These are phyloP conservation scores for Catonia carolina DNA, from an alignment of 2,888 invertebrate genomes.

Conservation along the genomic window DNA sequence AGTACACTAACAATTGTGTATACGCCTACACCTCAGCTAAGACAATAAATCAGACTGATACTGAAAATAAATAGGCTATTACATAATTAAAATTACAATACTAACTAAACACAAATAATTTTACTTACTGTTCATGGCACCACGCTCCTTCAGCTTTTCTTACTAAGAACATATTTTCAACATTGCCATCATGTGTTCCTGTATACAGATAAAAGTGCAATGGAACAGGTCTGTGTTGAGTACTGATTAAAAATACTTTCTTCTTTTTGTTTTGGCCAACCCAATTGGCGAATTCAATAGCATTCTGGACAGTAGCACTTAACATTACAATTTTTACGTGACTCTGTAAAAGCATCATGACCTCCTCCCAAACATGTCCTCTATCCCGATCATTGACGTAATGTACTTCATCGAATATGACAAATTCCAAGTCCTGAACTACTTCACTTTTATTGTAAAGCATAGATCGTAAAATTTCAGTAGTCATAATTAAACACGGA, in stretches of 20 bases:
- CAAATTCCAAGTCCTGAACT: slow-evolving; percentile 93
- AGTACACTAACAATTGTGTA: no score
- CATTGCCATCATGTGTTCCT: slow-evolving; percentile 67
- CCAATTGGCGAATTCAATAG: slow-evolving; percentile 92
- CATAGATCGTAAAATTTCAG: slow-evolving; percentile 86
- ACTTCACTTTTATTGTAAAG: slow-evolving; percentile 72
- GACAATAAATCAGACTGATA: no score
- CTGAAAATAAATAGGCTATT: no score
- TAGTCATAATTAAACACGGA: slow-evolving; percentile 97
- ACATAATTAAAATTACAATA: not conserved
- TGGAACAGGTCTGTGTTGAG: slow-evolving; percentile 89
- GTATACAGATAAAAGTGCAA: slow-evolving; percentile 91
- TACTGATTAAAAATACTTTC: slow-evolving; percentile 49
- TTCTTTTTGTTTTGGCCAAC: slow-evolving; percentile 79
- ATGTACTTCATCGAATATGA: slow-evolving; percentile 98
- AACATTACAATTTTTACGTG: slow-evolving; percentile 95
- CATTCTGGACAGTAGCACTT: slow-evolving; percentile 97
- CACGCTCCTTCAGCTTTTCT: slow-evolving; percentile 73
- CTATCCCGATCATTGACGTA: slow-evolving; percentile 96
- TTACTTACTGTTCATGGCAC: slow-evolving; percentile 56
- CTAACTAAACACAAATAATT: slow-evolving; percentile 34
- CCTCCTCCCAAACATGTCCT: slow-evolving; percentile 99
- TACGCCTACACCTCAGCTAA: no score
- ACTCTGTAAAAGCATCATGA: slow-evolving; percentile 86
- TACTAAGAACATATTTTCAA: slow-evolving; percentile 66